A percentile compares a stretch with the other conserved stretches of the same genome.
phyloP scores from a whole-genome alignment of 2,797 vertebrate species.

The Sylvilagus floridanus region DNA sequence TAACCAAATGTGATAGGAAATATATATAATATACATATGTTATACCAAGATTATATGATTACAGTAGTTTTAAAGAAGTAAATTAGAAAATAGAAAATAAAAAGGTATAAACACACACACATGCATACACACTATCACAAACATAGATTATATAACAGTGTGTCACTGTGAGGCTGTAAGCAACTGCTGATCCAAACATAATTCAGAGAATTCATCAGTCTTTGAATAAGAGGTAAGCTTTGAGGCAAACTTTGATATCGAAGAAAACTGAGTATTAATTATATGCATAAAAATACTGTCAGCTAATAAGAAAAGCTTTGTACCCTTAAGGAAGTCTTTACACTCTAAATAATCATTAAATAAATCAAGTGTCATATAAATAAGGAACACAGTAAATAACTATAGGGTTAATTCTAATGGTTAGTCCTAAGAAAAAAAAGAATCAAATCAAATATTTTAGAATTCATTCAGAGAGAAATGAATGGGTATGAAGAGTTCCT shows the following conservation, averaged over 20 bases:
- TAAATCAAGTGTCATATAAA: background rate
- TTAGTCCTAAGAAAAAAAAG: background rate
- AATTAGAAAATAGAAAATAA: background rate
- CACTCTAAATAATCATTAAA: constrained; percentile 39
- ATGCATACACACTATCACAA: background rate
- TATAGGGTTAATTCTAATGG: background rate
- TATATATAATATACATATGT: no score
- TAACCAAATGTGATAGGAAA: constrained; percentile 12
- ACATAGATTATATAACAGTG: background rate
- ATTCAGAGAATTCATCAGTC: background rate
- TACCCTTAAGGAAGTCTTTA: background rate
- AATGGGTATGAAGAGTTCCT: background rate
- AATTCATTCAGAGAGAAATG: background rate
- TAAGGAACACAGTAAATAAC: background rate
- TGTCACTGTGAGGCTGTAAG: background rate
- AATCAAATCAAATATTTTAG: constrained; percentile 39
- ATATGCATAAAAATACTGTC: background rate
- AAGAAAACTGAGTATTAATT: background rate
- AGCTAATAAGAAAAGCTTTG: constrained; percentile 13
- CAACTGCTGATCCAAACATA: background rate
- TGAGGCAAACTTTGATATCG: background rate
- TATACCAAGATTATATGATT: background rate
- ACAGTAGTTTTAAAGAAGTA: constrained; percentile 10
- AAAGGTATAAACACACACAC: background rate
- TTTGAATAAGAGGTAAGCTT: background rate